Conservation (phyloP, 2,888 invertebrate genomes). For the Phytoseiulus persimilis region DNA sequence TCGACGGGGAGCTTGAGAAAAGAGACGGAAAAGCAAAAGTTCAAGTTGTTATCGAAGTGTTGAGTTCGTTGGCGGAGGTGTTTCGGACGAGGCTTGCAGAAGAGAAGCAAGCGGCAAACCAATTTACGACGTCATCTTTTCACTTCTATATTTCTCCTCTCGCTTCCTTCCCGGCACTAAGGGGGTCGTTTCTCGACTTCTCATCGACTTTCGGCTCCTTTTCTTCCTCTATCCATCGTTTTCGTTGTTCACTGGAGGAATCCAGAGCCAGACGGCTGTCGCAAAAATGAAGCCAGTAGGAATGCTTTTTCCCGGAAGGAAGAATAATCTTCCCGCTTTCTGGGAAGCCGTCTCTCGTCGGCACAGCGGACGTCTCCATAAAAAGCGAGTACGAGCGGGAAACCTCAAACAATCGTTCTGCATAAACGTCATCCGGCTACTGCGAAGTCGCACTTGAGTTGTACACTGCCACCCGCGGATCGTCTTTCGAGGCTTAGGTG, state of each 20-base stretch:
- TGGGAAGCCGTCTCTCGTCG: background rate
- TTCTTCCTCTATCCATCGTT: background rate
- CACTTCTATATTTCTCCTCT: background rate
- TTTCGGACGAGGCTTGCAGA: background rate
- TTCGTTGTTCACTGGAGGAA: background rate
- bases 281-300: background rate
- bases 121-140: conserved; percentile 5
- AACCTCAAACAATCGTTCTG: too few species aligned
- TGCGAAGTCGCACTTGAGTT: too few species aligned
- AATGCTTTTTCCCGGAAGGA: background rate
- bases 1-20: background rate
- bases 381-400: too few species aligned
- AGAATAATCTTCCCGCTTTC: background rate
- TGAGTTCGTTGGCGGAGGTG: background rate
- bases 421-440: too few species aligned
- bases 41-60: background rate
- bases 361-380: background rate
- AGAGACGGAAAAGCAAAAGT: background rate
- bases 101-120: background rate
- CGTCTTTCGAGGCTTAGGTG: too few species aligned
- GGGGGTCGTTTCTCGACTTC: background rate
- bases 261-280: background rate
- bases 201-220: background rate
- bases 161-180: background rate
- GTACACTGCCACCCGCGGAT: too few species aligned